Base-by-base conservation (phyloP, 2,797 vertebrate species). In the Pteronotus mesoamericanus region DNA sequence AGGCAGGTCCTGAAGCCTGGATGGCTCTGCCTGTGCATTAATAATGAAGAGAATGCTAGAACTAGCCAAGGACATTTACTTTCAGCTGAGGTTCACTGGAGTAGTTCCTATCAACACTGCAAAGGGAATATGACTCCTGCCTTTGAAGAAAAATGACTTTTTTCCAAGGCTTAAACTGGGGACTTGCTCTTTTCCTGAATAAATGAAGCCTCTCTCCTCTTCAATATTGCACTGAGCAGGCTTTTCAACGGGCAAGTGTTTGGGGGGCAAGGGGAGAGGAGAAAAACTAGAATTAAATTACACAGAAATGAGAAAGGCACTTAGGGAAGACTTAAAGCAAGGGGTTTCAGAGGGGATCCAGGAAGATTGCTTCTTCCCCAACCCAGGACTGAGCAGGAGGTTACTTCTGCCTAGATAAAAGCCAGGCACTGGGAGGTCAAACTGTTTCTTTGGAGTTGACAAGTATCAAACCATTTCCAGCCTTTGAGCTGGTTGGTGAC, bases 341-440 rank as follows among this genome's bases (percentile, higher is more conserved):
- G 37, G 42, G 42, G 18, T 86, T 82, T 74, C 44, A 11, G 3
- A 75, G n/a, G 14, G 48, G 39, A 78, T 55, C 75, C 53, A 3
- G 53, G 21, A 29, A 90, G 89, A 82, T 68, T 89, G 83, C 32
- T 85, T 77, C 83, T 91, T n/a, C 51, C 9, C 51, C 2, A 51
- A 1, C 8, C 29, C 22, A 3, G 18, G 66, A 9, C 24, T 64
- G 29, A 72, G 53, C 66, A 46, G 83, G 44, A 48, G 8, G 24
- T 16, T 34, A 4, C 66, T 88, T 80, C 34, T 84, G 75, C 95
- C 68, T 77, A 85, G 79, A 80, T 68, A 71, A 75, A 53, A 29
- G 24, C 18, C 11, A 59, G 93, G 86, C 64, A 95, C 59, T 93
- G 96, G 94, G 92, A 94, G 55, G 92, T 97, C 92, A 94, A 95